Evolutionary conservation across 37 sponge, comb jelly and placozoan genomes (phyloP).

Genomic region (Lycopodina hypogea): DNA sequence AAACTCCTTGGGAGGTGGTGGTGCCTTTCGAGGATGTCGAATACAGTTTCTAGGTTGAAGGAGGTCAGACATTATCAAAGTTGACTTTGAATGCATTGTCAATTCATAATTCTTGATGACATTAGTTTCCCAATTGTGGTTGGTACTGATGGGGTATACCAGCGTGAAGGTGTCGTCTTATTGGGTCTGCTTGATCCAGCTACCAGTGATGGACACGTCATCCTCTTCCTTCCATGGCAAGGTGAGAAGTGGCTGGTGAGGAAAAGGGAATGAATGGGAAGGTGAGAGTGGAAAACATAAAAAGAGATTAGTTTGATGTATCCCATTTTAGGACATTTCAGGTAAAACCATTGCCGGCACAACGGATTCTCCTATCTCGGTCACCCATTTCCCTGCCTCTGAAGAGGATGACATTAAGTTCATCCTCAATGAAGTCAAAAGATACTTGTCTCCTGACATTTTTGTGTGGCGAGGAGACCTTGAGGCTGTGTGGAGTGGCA

Average conservation of each 20-base stretch:
- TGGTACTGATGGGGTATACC: too few species aligned
- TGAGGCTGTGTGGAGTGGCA: slow-evolving; percentile 97
- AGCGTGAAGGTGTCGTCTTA: too few species aligned
- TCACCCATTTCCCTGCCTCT: slow-evolving; percentile 80
- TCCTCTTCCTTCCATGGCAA: slow-evolving; percentile 99
- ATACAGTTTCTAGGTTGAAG: too few species aligned
- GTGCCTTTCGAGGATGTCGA: too few species aligned
- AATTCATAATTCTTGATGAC: too few species aligned
- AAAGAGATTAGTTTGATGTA: too few species aligned
- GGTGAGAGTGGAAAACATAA: too few species aligned
- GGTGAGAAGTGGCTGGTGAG: slow-evolving; percentile 23
- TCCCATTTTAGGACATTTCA: background rate
- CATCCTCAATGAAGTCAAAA: slow-evolving; percentile 87
- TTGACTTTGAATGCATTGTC: too few species aligned
- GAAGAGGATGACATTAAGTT: slow-evolving; percentile 90
- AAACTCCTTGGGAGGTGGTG: too few species aligned
- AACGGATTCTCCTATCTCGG: slow-evolving; percentile 85
- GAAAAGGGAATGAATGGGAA: too few species aligned
- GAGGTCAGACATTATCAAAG: too few species aligned
- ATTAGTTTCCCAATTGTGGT: too few species aligned
- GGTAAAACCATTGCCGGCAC: slow-evolving; percentile 91
- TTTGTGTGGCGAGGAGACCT: slow-evolving; percentile 95
- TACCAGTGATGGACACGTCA: slow-evolving; percentile 96
- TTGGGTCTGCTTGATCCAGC: slow-evolving; percentile 97
- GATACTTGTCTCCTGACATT: slow-evolving; percentile 81